A percentile compares a stretch with the other conserved stretches of the same genome.
These are phyloP conservation scores for Peromyscus polionotus DNA, from an alignment of 2,113 vertebrate genomes.

Conservation along the genomic window DNA sequence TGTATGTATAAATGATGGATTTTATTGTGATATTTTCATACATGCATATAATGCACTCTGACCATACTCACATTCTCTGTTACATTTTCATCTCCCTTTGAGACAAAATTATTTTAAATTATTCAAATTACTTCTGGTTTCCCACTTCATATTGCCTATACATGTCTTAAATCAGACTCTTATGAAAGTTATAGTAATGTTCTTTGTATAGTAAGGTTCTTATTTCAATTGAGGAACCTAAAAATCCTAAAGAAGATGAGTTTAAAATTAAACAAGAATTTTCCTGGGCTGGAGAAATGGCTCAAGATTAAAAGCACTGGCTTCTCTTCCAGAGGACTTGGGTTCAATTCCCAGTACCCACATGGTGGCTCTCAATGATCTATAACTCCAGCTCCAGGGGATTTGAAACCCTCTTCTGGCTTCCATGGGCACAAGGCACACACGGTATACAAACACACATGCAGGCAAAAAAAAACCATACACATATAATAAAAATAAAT, in stretches of 20 bases:
- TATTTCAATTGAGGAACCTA: not conserved
- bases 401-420: not conserved
- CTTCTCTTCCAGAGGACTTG: not conserved
- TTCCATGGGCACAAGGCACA: not conserved
- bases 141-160: not conserved
- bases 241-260: constrained; percentile 38
- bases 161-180: constrained; percentile 47
- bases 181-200: constrained; percentile 11
- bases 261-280: constrained; percentile 50
- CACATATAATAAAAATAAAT: not conserved
- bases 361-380: not conserved
- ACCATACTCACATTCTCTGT: not conserved
- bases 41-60: not conserved
- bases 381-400: not conserved
- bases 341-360: not conserved
- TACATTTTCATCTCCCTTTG: not conserved
- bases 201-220: not conserved
- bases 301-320: not conserved
- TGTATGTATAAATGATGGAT: not conserved
- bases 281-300: not conserved
- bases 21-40: not conserved
- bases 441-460: not conserved
- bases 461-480: too few relatives aligned
- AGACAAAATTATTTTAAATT: constrained; percentile 25
- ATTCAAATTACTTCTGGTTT: constrained; percentile 39